phyloP scores from a whole-genome alignment of 2,888 invertebrate genomes.

The Polietes domitor region DNA sequence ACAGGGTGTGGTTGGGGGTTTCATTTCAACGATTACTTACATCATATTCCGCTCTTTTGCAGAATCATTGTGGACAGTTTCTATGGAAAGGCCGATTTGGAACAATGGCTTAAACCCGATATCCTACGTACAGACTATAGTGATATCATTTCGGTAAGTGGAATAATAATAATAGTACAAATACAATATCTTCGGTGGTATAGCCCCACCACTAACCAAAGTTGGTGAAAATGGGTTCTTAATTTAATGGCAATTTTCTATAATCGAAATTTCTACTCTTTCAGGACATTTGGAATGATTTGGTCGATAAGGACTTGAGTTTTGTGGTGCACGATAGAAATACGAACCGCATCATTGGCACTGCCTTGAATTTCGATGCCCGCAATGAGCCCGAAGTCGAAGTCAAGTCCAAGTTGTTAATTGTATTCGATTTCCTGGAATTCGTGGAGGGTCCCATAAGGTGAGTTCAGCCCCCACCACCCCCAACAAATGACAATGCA shows the following conservation, averaged over 20 bases:
- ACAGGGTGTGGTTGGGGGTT: background rate
- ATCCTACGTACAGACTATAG: constrained; percentile 86
- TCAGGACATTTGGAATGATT: constrained; percentile 85
- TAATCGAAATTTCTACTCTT: background rate
- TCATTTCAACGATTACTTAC: background rate
- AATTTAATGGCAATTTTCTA: no score
- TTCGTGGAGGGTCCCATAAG: constrained; percentile 88
- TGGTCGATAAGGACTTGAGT: constrained; percentile 88
- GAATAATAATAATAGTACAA: no score
- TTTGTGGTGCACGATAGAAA: constrained; percentile 84
- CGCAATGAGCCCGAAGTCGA: constrained; percentile 89
- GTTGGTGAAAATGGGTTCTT: no score
- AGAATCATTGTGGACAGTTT: constrained; percentile 93
- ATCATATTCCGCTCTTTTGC: constrained; percentile 47
- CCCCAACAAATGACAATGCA: background rate
- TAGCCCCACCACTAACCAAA: no score
- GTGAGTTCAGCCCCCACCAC: constrained; percentile 76
- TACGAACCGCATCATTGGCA: constrained; percentile 84
- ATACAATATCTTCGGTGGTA: no score
- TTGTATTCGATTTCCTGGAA: constrained; percentile 91
- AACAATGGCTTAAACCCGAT: constrained; percentile 88
- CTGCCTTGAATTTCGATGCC: constrained; percentile 90
- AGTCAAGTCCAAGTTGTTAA: constrained; percentile 85
- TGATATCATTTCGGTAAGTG: constrained; percentile 83
- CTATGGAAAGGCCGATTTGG: constrained; percentile 92